phyloP scores from a whole-genome alignment of 2,797 vertebrate species.

The Dallia pectoralis region DNA sequence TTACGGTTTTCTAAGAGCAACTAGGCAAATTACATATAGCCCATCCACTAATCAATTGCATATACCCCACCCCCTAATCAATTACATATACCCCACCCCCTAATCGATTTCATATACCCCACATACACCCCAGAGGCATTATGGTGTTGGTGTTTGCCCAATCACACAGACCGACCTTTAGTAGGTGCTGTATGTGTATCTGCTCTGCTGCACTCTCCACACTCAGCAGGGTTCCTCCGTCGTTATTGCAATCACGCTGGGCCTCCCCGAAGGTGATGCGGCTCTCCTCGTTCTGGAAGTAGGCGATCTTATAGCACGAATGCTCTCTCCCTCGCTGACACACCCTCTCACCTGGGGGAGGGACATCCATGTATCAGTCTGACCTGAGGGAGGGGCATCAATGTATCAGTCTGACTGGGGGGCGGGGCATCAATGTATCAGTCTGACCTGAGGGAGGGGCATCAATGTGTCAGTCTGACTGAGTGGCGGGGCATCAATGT shows the following conservation, averaged over 20 bases:
- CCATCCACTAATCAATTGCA: no score
- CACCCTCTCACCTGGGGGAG: conserved; percentile 84
- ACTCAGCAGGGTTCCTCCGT: conserved; percentile 84
- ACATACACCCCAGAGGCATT: neutral
- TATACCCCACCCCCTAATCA: no score
- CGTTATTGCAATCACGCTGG: conserved; percentile 81
- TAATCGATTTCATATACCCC: no score
- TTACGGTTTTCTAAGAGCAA: no score
- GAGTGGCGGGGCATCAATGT: no score
- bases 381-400: conserved; percentile 14
- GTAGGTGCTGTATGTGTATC: conserved; percentile 75
- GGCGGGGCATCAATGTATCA: no score
- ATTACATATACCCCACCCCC: no score
- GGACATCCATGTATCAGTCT: conserved; percentile 8
- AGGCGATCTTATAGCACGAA: conserved; percentile 93
- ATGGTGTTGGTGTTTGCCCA: neutral
- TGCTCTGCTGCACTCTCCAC: conserved; percentile 83
- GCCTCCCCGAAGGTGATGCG: conserved; percentile 90
- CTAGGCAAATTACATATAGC: no score
- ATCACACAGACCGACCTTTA: conserved; percentile 3
- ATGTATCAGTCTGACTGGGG: conserved; percentile 15
- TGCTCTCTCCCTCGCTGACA: conserved; percentile 77
- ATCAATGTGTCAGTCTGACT: no score
- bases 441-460: no score
- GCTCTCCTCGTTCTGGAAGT: conserved; percentile 89